Base-by-base conservation (phyloP, 2,888 invertebrate genomes). In the Ligdia adustata region DNA sequence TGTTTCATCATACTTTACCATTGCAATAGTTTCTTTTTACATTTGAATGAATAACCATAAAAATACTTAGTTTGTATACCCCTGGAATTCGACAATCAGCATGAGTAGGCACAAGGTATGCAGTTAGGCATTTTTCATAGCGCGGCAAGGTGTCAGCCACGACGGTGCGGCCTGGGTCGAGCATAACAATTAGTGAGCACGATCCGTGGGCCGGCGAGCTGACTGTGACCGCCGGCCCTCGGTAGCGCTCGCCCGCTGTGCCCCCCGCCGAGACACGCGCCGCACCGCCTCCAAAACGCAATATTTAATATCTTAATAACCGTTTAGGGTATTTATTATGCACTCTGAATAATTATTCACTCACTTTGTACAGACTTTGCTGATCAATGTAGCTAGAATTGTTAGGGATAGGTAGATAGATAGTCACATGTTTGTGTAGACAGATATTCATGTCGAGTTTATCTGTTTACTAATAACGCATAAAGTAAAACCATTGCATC, bases 231-330 rank as follows among this genome's bases (percentile, higher is more conserved):
- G 22, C n/a, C 71, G 63, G 72, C 66, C 40, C 43, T 43, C 87
- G 75, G 87, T 87, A 87, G 88, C 84, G 56, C 73, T 71, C 74
- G 64, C 86, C 87, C 75, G 86, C 84, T 80, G 84, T 51, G 83
- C 71, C 72, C 77, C 88, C 88, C 71, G 84, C 65, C 52, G 82
- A 50, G 85, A 50, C 72, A 68, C 75, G 78, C 76, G 76, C 72
- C 70, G 26, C 60, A 60, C 55, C 62, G 60, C 69, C 59, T 64
- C 57, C 57, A 58, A 63, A 69, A 65, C 72, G 64, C 63, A 74
- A 82, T 85, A 83, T 84, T 79, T 88, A 86, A 88, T 87, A 88
- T 83, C 88, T 84, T 87, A 87, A 89, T 89, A 87, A 83, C 79
- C 75, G 72, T 77, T 88, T 79, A 80, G 80, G 75, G 79, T 70